Evolutionary conservation across 1,140 invertebrate species (phyloP).

Genomic region (Temnothorax nylanderi): DNA sequence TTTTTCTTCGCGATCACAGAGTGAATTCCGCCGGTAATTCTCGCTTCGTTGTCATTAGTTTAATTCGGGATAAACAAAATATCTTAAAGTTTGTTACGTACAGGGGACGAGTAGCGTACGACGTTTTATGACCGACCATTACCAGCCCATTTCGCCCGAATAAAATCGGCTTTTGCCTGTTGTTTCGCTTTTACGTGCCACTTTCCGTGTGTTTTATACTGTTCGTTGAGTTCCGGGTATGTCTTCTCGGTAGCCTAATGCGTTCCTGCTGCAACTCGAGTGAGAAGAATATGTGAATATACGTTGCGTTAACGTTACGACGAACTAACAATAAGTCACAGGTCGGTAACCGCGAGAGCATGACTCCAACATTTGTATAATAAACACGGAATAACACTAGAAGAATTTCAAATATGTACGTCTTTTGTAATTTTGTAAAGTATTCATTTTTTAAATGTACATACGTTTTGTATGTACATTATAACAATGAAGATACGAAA

Average conservation of each 20-base stretch:
- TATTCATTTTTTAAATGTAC: neutral
- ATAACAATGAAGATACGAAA: neutral
- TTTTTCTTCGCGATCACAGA: neutral
- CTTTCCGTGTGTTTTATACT: constrained; percentile 46
- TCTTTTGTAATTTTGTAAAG: neutral
- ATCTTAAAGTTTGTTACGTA: constrained; percentile 11
- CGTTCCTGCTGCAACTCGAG: neutral
- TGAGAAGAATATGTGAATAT: neutral
- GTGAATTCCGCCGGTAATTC: neutral
- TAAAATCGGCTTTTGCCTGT: constrained; percentile 42
- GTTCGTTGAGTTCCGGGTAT: constrained; percentile 37
- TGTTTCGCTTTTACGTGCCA: constrained; percentile 45
- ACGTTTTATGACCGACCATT: constrained; percentile 69
- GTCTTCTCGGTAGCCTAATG: neutral
- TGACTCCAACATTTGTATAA: neutral
- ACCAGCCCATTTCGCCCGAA: constrained; percentile 40
- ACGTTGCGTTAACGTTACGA: constrained; percentile 50
- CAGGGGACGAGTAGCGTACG: neutral
- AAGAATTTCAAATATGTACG: neutral
- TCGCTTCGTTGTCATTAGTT: constrained; percentile 53
- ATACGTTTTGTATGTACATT: neutral
- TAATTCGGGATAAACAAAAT: constrained; percentile 64
- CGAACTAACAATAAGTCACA: constrained; percentile 17
- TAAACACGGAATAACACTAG: neutral
- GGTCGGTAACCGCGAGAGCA: neutral